Base-by-base conservation (phyloP, 2,888 invertebrate species). In the Eubasilissa splendida region DNA sequence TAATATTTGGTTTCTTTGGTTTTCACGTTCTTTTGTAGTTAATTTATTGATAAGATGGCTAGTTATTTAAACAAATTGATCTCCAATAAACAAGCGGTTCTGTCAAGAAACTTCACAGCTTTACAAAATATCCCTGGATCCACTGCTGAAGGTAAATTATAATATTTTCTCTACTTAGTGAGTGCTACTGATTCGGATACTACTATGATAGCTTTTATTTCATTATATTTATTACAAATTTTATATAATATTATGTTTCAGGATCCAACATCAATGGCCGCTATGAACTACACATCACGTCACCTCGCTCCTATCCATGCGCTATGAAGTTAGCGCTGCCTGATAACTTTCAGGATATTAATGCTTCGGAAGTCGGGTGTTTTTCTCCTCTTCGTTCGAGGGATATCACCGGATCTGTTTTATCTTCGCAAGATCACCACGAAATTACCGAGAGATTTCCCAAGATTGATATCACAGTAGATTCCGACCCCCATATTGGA, bases 321-420 rank as follows among this genome's bases (percentile, higher is more conserved):
- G 90, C 90, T 3, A 91, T 89, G 11, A 84, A 88, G 56, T 85
- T 94, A 56, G 91, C 92, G 77, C 86, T 94, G 71, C 94, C 94
- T 0, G 89, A 88, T 52, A 94, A 93, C 86, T 89, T 93, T 4
- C 89, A 91, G 12, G 92, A 94, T 85, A 92, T 94, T 83, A 92
- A 93, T 86, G 89, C 92, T 71, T 89, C 92, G 12, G 94, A 94
- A 87, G 91, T 92, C 84, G 91, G 93, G 22, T 90, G 91, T 84
- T 94, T 94, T 85, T 93, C 94, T 0, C 93, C 93, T 3, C 89
- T 91, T 81, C 89, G 94, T 73, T 89, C 91, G 66, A 89, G 94
- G 80, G 94, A 94, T 85, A 91, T 94, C 42, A 90, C 92, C 0
- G 92, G 92, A 4, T 92, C 92, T 9, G 91, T 93, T 9, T 90